Evolutionary conservation across 2,888 invertebrate genomes (phyloP), one percentile per base, ranked within the genome.

Genomic region (Metellina segmentata): DNA sequence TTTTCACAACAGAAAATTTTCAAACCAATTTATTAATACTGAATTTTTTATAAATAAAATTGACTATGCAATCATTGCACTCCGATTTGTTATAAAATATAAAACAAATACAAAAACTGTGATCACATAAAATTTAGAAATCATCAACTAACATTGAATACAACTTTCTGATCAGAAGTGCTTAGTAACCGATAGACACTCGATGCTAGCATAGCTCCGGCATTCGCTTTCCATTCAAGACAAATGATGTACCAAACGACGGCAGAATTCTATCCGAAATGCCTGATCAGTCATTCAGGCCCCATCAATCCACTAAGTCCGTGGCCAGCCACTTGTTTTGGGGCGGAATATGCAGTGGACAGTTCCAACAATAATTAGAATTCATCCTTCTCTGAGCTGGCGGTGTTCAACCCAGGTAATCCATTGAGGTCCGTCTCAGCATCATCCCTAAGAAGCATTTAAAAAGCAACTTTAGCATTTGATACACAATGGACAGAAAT

Each of bases 401-500:
- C 11, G 74, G 34, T 74, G 77, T 81, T 90, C 90, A 90, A 52
- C 91, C 87, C 91, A 86, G 89, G 86, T 85, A 92, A 77, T 92
- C 92, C 92, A 92, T 89, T 92, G 92, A 92, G 9, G 86, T 92
- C 92, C 69, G 85, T 86, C 77, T 92, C 86, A 87, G 52, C 92
- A 92, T 92, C 92, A 89, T 89, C 70, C 92, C 92, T 92, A 13
- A 49, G 49, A 8, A 20, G 48, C 34, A 82, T 49, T 9, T 75
- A 77, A 77, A 49, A 77, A 16, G 49, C 5, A 6, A 11, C 13
- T 77, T 77, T 9, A 77, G 7, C 34, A 34, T 4, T 34, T 34
- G 34, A 1, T 34, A 34, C 34, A 34, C 34, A 34, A 34, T 34
- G 34, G 4, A 34, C 4, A 4, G 34, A 34, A 34, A 34, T 34